These are phyloP conservation scores for Apamea epomidion DNA, from an alignment of 2,888 invertebrate genomes.

Conservation along the genomic window DNA sequence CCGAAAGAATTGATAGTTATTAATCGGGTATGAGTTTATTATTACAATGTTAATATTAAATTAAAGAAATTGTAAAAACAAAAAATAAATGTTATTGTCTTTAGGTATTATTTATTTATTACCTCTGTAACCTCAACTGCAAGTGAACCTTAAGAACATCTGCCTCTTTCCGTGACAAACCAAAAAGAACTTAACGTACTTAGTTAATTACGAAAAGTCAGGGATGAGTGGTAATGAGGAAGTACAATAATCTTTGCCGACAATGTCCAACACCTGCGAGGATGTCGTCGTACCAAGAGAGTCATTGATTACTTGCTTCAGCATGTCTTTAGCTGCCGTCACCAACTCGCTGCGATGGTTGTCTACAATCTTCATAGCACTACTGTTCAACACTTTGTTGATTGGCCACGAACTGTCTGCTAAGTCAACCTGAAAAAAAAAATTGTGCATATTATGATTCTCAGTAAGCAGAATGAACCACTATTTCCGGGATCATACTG, in stretches of 20 bases:
- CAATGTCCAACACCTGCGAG: slow-evolving; percentile 30
- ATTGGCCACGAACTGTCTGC: slow-evolving; percentile 75
- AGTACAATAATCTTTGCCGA: slow-evolving; percentile 32
- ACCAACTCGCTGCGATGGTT: slow-evolving; percentile 37
- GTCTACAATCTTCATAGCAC: slow-evolving; percentile 70
- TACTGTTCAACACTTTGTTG: slow-evolving; percentile 71
- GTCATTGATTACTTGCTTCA: slow-evolving; percentile 47
- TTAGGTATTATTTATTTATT: background rate
- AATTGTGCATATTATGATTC: background rate
- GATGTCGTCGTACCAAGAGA: slow-evolving; percentile 33
- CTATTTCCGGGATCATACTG: background rate
- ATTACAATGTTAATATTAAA: background rate
- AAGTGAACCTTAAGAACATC: background rate
- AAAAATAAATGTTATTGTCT: background rate
- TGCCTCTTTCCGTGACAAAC: background rate
- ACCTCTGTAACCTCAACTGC: background rate
- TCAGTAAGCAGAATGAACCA: background rate
- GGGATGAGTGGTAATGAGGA: background rate
- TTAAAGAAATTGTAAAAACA: background rate
- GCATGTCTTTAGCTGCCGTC: slow-evolving; percentile 12
- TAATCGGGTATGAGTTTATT: background rate
- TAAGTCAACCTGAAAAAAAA: slow-evolving; percentile 70
- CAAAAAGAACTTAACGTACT: background rate
- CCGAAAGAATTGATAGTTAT: slow-evolving; percentile 11
- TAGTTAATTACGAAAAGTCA: background rate